These are phyloP conservation scores for Campoletis sonorensis DNA, from an alignment of 1,140 invertebrate species.

Conservation along the genomic window DNA sequence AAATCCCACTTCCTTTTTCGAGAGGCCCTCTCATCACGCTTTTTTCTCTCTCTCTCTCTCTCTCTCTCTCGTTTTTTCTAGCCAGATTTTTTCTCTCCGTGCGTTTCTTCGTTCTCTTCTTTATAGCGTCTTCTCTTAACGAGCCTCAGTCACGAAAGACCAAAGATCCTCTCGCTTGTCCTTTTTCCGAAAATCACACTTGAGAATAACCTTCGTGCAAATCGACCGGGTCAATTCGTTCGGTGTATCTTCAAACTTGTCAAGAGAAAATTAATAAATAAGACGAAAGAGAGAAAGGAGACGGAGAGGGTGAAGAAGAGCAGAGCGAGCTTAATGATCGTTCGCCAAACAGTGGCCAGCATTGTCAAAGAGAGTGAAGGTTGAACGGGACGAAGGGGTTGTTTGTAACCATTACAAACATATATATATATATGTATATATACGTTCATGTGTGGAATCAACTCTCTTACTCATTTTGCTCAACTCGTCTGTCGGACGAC, in stretches of 20 bases:
- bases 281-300: neutral
- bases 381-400: constrained; percentile 27
- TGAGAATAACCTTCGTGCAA: constrained; percentile 16
- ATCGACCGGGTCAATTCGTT: neutral
- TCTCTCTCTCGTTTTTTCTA: neutral
- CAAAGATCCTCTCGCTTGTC: constrained; percentile 17
- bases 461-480: constrained; percentile 27
- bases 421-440: neutral
- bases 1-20: constrained; percentile 43
- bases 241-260: constrained; percentile 1
- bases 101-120: neutral
- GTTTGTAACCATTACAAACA: neutral
- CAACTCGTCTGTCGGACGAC: constrained; percentile 22
- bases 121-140: constrained; percentile 1
- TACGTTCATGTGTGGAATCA: constrained; percentile 22
- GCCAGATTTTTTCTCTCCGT: neutral
- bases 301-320: constrained; percentile 4
- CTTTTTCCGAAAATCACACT: constrained; percentile 19
- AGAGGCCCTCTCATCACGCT: constrained; percentile 28
- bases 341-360: constrained; percentile 46
- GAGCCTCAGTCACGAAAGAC: constrained; percentile 20
- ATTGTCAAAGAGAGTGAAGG: constrained; percentile 42
- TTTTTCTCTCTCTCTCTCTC: neutral
- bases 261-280: constrained; percentile 33
- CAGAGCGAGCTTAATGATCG: constrained; percentile 28